Percentiles rank a stretch among this genome's conserved stretches.
Conservation (phyloP, 2,113 vertebrate genomes). For the Tringa solitaria region DNA sequence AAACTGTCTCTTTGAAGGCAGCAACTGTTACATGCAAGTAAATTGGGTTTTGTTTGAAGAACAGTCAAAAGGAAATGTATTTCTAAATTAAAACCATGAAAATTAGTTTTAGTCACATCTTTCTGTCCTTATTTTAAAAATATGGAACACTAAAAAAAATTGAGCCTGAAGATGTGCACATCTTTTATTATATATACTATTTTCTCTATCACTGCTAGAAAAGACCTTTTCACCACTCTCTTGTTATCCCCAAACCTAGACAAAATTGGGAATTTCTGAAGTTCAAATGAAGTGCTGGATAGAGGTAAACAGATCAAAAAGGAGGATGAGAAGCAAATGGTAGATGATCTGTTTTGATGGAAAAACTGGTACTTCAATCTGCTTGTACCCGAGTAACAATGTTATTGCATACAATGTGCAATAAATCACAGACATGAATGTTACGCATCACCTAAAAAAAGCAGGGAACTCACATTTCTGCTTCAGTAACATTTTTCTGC, state of each 20-base stretch:
- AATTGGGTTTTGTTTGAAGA: neutral
- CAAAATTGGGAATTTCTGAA: neutral
- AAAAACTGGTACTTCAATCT: neutral
- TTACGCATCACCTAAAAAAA: neutral
- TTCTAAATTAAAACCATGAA: neutral
- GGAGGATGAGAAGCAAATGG: neutral
- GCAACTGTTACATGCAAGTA: neutral
- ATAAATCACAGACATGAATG: neutral
- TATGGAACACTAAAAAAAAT: fast-evolving
- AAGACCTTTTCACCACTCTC: neutral
- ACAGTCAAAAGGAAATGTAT: neutral
- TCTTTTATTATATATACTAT: neutral
- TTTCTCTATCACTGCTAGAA: neutral
- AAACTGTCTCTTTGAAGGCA: neutral
- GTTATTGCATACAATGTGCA: neutral
- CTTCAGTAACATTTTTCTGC: neutral
- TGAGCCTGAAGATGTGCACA: neutral
- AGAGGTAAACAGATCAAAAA: neutral
- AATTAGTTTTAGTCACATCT: neutral
- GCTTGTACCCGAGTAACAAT: neutral
- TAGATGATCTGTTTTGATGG: neutral
- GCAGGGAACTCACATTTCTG: neutral
- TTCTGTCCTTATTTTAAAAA: neutral
- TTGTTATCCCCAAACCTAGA: neutral
- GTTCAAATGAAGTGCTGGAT: neutral